Base-by-base conservation (phyloP, 2,888 invertebrate genomes). In the Notocelia uddmanniana region DNA sequence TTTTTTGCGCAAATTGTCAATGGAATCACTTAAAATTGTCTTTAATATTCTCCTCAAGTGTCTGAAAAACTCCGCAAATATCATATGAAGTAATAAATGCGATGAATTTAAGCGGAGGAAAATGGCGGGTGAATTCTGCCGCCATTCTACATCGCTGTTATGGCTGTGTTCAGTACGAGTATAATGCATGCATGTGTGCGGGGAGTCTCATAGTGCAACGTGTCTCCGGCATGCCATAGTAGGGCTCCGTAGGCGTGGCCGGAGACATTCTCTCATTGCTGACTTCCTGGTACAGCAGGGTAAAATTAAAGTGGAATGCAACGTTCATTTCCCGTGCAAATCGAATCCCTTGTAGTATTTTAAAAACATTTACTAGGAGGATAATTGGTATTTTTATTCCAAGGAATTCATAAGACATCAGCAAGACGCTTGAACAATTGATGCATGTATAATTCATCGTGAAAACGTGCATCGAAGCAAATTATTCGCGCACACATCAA, bases 161-260 rank as follows among this genome's bases (percentile, higher is more conserved):
- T 80, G 83, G 84, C 79, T 82, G 83, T 76, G 79, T 81, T 67
- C 73, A 73, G 62, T n/a, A n/a, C n/a, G n/a, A n/a, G n/a, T 66
- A 58, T 58, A 68, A 59, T 69, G 62, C 59, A 68, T 69, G 79
- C 77, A 78, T 83, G 85, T 86, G 83, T 85, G 84, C 80, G 81
- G 80, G 76, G 76, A 78, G 80, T 80, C 68, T 72, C 80, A 78
- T 80, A 84, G 78, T 85, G 85, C 83, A 86, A 81, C 82, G 84
- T 87, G 83, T 83, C 81, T 82, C 80, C 79, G 80, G 80, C 82
- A 82, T 84, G 77, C 81, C 80, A 76, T 87, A 85, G 82, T 85
- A 85, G 83, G 82, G 82, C 81, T 78, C 80, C 78, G 81, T 82
- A 88, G 87, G 89, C 86, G 89, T 87, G 87, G 82, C 79, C 80